Base-by-base conservation (phyloP, 2,888 invertebrate species). In the Actias luna region DNA sequence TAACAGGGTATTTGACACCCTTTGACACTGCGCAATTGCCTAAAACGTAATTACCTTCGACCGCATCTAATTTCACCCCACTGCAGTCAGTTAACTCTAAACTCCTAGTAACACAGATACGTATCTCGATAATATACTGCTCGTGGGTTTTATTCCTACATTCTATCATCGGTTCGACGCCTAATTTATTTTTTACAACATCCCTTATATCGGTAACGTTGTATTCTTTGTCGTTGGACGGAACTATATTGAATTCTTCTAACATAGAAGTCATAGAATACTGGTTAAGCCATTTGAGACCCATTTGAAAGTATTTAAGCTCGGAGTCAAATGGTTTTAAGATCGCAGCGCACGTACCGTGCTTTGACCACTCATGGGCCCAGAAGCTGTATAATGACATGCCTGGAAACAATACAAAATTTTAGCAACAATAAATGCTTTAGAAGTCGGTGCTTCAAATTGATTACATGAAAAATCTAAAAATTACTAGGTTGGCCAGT, bases 331-430 rank as follows among this genome's bases (percentile, higher is more conserved):
- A 76, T 0, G 83, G 71, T 0, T 93, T 86, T 5, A 96, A 69
- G 12, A 80, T 67, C 0, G 93, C 89, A 0, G 96, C 95, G 76
- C 97, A 97, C 0, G 96, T 96, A 1, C 97, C 97, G 76, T 97
- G 97, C 74, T 97, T 97, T 1, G 91, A 80, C 97, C 97, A 97
- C 81, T 97, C 97, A 74, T 97, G 96, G 64, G 94, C 91, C 96
- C 96, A 97, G 46, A 97, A 92, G 12, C 94, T 90, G 71, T 95
- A 92, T 12, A 78, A 65, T 25, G 80, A 74, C 25, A 84, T 86
- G 55, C 81, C 92, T 91, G 79, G 12, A 83, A 77, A 36, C 22
- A 27, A 36, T 29, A 36, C 16, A 2, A 18, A 52, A 27, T 18
- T 5, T 25, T 27, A n/a, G n/a, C n/a, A n/a, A n/a, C 10, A 42